Evolutionary conservation across 2,888 invertebrate species (phyloP), one percentile per base, ranked within the genome.

Genomic region (Chymomyza procnemis): DNA sequence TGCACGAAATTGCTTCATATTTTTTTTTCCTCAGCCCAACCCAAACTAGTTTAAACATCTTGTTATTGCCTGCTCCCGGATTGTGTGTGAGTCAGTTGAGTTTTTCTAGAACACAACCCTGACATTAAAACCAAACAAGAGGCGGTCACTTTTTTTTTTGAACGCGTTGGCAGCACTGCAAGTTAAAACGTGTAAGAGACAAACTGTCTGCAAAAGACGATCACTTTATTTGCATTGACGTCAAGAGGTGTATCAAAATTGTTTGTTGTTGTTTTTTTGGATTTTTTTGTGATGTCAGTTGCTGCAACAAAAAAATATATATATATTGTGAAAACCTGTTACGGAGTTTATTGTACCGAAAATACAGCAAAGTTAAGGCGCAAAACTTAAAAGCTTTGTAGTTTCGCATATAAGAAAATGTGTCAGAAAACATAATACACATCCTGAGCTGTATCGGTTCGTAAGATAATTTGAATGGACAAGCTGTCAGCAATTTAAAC

Each of bases 201-300:
- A 41, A 67, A 59, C 67, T 56, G 61, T 64, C 69, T 76, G 64
- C 76, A 64, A 19, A 61, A 63, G 64, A 56, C 50, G 34, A 34
- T 73, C 66, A 64, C 59, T 78, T 71, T 76, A 84, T 87, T 84
- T 84, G 84, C 87, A 84, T 84, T 84, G 84, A 84, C 84, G 84
- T 84, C 84, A 84, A 82, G 56, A 58, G 57, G 22, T n/a, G 46
- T 34, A 6, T 34, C 55, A 61, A 41, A 56, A 21, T 55, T 18
- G n/a, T n/a, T 52, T 52, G 9, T 61, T 61, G 34, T 26, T n/a
- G n/a, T n/a, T n/a, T n/a, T 34, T 19, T 48, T 30, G 52, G 26
- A 26, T 22, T 46, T 41, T 52, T 62, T 62, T 48, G 30, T 14
- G 16, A 47, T 16, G 16, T 50, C 50, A 19, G 9, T 50, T 18